Evolutionary conservation across 2,888 invertebrate species (phyloP), one percentile per base, ranked within the genome.

Genomic region (Palloptera scutellata): DNA sequence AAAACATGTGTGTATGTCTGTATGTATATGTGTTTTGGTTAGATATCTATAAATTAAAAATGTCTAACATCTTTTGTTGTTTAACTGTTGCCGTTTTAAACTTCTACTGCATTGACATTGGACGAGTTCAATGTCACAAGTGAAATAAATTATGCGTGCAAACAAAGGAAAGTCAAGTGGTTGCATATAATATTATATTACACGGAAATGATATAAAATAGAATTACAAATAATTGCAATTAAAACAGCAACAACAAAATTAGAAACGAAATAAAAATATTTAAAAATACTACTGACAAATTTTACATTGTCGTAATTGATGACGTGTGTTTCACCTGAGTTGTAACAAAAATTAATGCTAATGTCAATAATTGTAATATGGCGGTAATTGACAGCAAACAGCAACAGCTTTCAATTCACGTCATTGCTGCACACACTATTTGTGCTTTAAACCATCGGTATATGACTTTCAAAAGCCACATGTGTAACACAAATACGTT

Each of bases 101-200:
- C 69, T 73, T 67, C 68, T 70, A 66, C 67, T 71, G 69, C 70
- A 71, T 78, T 78, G 82, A 76, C 81, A 81, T 81, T 81, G 81
- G 75, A 80, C 73, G 77, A 77, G 77, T 79, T 81, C 81, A 82
- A 79, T 81, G 82, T 76, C 81, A 81, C 75, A 74, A 80, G 78
- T 79, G 76, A 75, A 75, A 53, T 53, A 53, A 41, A 20, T 53
- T 62, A 40, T 53, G 12, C 53, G 41, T 62, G 19, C 17, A 40
- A 40, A 62, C 17, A 42, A 53, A 42, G 17, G 43, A 53, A 12
- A 41, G 41, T 30, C 30, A 30, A 30, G 30, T 30, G 2, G 2
- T 30, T 30, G 30, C 30, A 30, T 30, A 30, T 30, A 30, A 30
- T 30, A 30, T 30, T 30, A 30, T 30, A 30, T 30, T 30, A 30